Evolutionary conservation across 2,888 invertebrate genomes (phyloP).

Genomic region (Sphaerophoria rueppellii): DNA sequence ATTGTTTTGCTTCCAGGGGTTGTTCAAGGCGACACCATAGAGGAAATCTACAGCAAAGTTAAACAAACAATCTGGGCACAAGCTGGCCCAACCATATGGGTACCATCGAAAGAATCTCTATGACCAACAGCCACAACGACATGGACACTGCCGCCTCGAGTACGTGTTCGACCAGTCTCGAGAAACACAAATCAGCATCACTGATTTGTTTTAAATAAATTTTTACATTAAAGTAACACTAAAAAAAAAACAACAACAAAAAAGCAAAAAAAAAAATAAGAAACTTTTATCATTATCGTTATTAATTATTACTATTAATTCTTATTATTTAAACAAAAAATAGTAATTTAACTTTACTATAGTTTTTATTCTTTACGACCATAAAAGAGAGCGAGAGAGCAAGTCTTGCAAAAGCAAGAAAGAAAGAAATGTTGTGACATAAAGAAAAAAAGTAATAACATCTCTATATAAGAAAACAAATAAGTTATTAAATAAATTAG

Average conservation of each 20-base stretch:
- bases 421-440: slow-evolving; percentile 66
- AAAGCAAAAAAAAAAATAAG: slow-evolving; percentile 19
- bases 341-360: slow-evolving; percentile 71
- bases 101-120: slow-evolving; percentile 97
- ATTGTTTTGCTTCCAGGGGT: slow-evolving; percentile 86
- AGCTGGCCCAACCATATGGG: slow-evolving; percentile 98
- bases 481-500: slow-evolving; percentile 30
- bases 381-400: slow-evolving; percentile 64
- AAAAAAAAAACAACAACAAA: slow-evolving; percentile 10
- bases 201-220: slow-evolving; percentile 69
- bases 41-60: slow-evolving; percentile 97
- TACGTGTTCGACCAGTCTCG: slow-evolving; percentile 82
- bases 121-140: slow-evolving; percentile 86
- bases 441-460: slow-evolving; percentile 34
- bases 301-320: slow-evolving; percentile 50
- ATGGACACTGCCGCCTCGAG: slow-evolving; percentile 85
- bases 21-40: slow-evolving; percentile 98
- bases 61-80: slow-evolving; percentile 97
- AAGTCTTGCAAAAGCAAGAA: slow-evolving; percentile 38
- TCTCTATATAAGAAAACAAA: slow-evolving; percentile 13
- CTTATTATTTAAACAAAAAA: slow-evolving; percentile 60
- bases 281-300: slow-evolving; percentile 68
- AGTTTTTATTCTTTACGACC: slow-evolving; percentile 67
- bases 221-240: slow-evolving; percentile 68
- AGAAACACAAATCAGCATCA: slow-evolving; percentile 80